Conservation (phyloP, 1,140 invertebrate genomes). For the Belonocnema kinseyi region DNA sequence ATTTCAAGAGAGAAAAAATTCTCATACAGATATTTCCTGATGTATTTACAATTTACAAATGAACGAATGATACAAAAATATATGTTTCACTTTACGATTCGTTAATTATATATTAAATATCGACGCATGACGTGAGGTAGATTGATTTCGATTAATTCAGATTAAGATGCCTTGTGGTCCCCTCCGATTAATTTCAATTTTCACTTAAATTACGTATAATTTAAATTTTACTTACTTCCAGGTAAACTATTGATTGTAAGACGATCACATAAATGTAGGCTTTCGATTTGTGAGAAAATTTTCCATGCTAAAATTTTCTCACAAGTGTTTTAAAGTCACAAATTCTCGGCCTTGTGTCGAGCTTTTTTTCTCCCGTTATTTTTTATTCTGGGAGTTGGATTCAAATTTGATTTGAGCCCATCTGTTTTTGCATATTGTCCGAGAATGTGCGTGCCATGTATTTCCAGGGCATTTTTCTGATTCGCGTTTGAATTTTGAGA, state of each 20-base stretch:
- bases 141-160: constrained; percentile 12
- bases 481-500: constrained; percentile 1
- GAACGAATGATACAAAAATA: constrained; percentile 30
- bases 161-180: neutral
- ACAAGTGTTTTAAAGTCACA: neutral
- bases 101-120: constrained; percentile 16
- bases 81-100: neutral
- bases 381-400: constrained; percentile 8
- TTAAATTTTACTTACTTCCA: neutral
- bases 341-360: constrained; percentile 1
- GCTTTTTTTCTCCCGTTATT: constrained; percentile 6
- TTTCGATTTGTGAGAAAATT: neutral
- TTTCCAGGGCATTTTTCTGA: neutral
- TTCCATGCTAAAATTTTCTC: neutral
- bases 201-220: neutral
- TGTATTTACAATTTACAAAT: constrained; percentile 28
- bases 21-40: neutral
- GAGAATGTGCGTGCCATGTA: constrained; percentile 23
- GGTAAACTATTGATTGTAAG: constrained; percentile 13
- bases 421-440: constrained; percentile 25
- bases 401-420: neutral
- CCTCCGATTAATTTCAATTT: neutral
- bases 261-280: neutral
- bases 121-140: constrained; percentile 30
- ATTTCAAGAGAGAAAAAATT: neutral